Conservation (phyloP, 2,888 invertebrate species). For the Celastrina argiolus region DNA sequence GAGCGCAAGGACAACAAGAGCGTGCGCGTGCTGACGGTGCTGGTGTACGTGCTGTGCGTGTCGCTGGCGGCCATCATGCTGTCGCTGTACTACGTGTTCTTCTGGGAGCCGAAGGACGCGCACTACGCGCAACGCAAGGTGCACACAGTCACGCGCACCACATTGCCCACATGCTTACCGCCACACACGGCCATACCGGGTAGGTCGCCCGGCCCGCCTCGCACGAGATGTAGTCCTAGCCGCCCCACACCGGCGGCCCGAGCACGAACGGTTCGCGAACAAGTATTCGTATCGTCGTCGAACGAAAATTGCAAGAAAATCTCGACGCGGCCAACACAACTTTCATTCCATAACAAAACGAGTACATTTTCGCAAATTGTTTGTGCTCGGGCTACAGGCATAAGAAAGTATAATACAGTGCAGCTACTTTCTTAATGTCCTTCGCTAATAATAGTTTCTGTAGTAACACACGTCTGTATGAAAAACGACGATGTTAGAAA, state of each 20-base stretch:
- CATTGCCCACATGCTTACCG: constrained; percentile 77
- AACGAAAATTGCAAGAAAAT: background rate
- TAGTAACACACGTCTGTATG: too few species aligned
- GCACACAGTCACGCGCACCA: constrained; percentile 72
- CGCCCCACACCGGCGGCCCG: background rate
- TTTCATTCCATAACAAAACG: background rate
- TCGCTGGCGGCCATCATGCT: constrained; percentile 95
- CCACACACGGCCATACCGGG: constrained; percentile 75
- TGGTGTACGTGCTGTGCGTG: constrained; percentile 95
- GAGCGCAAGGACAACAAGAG: constrained; percentile 92
- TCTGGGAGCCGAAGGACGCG: constrained; percentile 90
- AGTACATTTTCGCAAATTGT: background rate
- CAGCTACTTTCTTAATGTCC: background rate
- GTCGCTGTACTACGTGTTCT: constrained; percentile 94
- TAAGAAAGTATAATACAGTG: background rate
- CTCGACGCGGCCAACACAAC: background rate
- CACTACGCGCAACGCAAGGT: constrained; percentile 73
- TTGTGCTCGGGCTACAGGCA: background rate
- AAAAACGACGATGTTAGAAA: background rate
- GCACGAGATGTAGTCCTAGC: constrained; percentile 38
- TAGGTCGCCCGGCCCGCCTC: constrained; percentile 69
- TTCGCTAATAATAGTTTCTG: background rate
- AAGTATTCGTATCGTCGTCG: background rate
- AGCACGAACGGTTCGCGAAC: background rate
- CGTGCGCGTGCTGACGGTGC: constrained; percentile 93